Evolutionary conservation across 1,140 invertebrate species (phyloP).

Genomic region (Aphis craccivora): DNA sequence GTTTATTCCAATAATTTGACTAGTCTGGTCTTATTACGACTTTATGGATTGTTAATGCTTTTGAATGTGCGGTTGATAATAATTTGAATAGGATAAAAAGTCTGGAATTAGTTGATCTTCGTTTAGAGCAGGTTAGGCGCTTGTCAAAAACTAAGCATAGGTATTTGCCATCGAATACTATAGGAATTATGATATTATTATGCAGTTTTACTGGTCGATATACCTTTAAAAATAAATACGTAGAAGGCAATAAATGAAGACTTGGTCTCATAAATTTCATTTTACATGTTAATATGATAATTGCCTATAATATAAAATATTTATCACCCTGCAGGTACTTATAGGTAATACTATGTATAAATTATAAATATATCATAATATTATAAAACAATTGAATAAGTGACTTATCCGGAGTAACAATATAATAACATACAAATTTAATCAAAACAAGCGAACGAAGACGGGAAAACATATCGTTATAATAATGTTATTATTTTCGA

Average conservation of each 20-base stretch:
- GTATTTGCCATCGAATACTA: no score
- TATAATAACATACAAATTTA: neutral
- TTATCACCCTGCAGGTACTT: neutral
- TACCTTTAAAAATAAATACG: no score
- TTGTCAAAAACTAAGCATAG: neutral
- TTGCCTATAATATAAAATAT: neutral
- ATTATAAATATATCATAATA: no score
- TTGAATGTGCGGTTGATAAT: no score
- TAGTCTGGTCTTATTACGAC: no score
- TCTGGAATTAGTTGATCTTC: neutral
- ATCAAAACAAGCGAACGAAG: neutral
- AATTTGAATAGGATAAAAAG: no score
- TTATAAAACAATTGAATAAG: neutral
- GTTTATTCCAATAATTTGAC: no score
- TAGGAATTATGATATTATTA: no score
- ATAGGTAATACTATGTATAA: neutral
- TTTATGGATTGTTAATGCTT: no score
- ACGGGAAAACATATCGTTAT: neutral
- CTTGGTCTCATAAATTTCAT: neutral
- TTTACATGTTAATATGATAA: neutral
- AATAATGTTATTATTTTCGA: neutral
- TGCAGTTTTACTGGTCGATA: no score
- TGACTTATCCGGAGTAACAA: neutral
- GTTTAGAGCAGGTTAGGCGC: neutral
- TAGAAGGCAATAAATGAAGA: no score